These are phyloP conservation scores for Mesorhabditis sp. DNA, from an alignment of 2,888 invertebrate genomes.

Conservation along the genomic window DNA sequence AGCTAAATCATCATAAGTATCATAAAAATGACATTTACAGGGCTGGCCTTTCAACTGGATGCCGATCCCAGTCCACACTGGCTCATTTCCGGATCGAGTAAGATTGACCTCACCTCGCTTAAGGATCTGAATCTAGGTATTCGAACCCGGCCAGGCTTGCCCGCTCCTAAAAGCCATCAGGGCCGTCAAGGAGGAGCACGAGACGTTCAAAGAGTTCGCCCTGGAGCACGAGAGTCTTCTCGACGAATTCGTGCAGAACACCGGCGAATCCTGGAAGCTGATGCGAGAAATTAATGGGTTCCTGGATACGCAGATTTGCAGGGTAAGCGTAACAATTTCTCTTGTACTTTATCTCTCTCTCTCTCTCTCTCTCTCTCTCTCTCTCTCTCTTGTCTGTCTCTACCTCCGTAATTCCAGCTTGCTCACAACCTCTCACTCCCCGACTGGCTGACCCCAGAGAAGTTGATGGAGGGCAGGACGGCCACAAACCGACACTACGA, in stretches of 20 bases:
- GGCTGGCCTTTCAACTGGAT: slow-evolving; percentile 6
- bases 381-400: neutral
- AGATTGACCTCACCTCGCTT: neutral
- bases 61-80: slow-evolving; percentile 1
- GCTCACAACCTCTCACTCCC: neutral
- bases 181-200: neutral
- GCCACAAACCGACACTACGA: neutral
- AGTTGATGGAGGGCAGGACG: neutral
- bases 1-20: too few relatives aligned
- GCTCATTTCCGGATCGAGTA: neutral
- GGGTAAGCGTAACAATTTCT: neutral
- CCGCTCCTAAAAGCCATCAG: neutral
- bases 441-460: slow-evolving; percentile 1
- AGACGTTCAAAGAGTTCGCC: neutral
- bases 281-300: neutral
- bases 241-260: neutral
- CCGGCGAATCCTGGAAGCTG: neutral
- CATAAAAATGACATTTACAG: neutral
- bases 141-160: neutral
- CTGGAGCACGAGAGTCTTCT: neutral
- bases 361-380: too few relatives aligned
- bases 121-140: slow-evolving; percentile 3
- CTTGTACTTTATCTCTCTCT: too few relatives aligned
- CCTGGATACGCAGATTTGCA: neutral
- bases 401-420: neutral